A percentile compares a stretch with the other conserved stretches of the same genome.
Evolutionary conservation across 2,797 vertebrate species (phyloP).

Genomic region (Eleutherodactylus coqui): DNA sequence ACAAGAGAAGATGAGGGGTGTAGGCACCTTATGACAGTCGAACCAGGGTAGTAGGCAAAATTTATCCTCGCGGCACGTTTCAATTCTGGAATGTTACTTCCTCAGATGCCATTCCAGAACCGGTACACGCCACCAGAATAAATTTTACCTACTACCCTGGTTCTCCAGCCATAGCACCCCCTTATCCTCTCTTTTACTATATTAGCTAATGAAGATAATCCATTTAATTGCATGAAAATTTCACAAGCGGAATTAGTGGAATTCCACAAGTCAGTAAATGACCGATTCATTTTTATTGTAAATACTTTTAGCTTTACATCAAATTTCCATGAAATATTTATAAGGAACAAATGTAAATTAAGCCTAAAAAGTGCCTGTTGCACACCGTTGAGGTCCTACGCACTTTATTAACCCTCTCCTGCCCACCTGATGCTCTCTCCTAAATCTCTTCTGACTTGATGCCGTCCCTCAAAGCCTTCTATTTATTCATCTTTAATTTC

Average conservation of each 20-base stretch:
- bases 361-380: background rate
- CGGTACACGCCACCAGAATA: too few species aligned
- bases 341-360: background rate
- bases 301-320: background rate
- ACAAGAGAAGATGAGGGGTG: too few species aligned
- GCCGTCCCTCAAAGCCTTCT: background rate
- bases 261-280: too few species aligned
- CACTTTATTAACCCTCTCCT: constrained; percentile 12
- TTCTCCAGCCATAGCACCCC: too few species aligned
- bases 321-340: background rate
- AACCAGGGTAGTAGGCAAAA: too few species aligned
- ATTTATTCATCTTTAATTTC: constrained; percentile 1
- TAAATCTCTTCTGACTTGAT: background rate
- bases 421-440: background rate
- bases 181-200: too few species aligned
- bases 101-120: too few species aligned
- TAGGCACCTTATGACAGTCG: too few species aligned
- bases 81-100: too few species aligned
- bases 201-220: too few species aligned
- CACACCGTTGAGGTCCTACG: background rate
- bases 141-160: too few species aligned
- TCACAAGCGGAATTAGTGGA: background rate
- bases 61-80: too few species aligned
- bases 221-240: background rate
- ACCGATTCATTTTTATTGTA: background rate